phyloP scores from a whole-genome alignment of 2,888 invertebrate species.

The Dicycla oo region DNA sequence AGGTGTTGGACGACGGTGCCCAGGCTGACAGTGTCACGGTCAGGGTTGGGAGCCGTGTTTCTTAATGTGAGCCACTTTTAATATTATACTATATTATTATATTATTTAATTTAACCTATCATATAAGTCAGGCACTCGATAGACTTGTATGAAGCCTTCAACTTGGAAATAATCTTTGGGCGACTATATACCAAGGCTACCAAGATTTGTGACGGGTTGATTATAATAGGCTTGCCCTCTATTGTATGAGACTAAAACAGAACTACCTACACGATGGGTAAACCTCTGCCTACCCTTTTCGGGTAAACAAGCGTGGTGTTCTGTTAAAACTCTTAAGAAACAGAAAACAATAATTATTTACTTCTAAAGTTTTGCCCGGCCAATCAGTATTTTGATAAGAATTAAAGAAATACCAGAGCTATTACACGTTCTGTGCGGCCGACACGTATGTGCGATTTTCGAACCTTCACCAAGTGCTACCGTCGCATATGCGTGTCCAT shows the following conservation, averaged over 20 bases:
- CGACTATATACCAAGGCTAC: background rate
- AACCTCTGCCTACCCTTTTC: background rate
- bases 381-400: background rate
- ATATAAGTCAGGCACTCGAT: constrained; percentile 7
- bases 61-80: constrained; percentile 90
- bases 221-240: background rate
- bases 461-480: no score
- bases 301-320: background rate
- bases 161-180: constrained; percentile 17
- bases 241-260: background rate
- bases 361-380: background rate
- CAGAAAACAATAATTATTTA: background rate
- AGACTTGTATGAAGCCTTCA: constrained; percentile 12
- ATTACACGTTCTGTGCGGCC: no score
- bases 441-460: no score
- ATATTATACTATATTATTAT: no score
- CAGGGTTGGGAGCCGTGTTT: constrained; percentile 96
- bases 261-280: background rate
- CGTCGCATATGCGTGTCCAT: no score
- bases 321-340: background rate
- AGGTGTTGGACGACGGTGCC: constrained; percentile 95
- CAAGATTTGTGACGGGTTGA: background rate
- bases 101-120: no score
- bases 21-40: constrained; percentile 95
- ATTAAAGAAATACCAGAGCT: constrained; percentile 1